Evolutionary conservation across 2,113 vertebrate genomes (phyloP), one percentile per base, ranked within the genome.

Genomic region (Triplophysa rosa): DNA sequence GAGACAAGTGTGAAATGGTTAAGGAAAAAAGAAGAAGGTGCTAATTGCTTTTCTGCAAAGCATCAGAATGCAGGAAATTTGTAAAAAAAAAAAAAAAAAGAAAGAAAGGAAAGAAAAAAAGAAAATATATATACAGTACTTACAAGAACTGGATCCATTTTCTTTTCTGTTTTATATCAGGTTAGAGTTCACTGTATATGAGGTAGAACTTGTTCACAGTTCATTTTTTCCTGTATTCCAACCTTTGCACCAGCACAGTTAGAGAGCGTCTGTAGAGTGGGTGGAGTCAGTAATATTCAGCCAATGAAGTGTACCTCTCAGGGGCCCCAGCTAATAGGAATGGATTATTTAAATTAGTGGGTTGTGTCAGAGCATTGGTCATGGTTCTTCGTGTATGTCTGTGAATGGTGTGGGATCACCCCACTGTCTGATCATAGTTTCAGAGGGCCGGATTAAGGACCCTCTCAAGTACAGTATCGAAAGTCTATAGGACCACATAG

Each of bases 71-170:
- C n/a, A 33, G 24, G 47, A 4, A 24, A 45, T 37, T 23, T n/a
- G 7, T 23, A 6, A 69, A n/a, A n/a, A n/a, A 29, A 75, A 5
- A 52, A 23, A 6, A 5, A 19, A 52, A n/a, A 1, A n/a, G n/a
- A n/a, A n/a, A n/a, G n/a, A n/a, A n/a, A n/a, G n/a, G n/a, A n/a
- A n/a, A n/a, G n/a, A n/a, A n/a, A 29, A 75, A 5, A 52, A 23
- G 2, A 5, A 19, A 52, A n/a, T 1, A 14, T 59, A 37, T 49
- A 14, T 0, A 21, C 23, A 29, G 33, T 16, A 78, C 89, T 90
- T 78, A 93, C 92, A 88, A 86, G 49, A 72, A 5, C 79, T 49
- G 61, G 84, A 14, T 91, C 89, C 89, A 92, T 91, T 13, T 45
- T 84, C 24, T 24, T 12, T n/a, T 8, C 26, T 52, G 21, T 33